phyloP scores from a whole-genome alignment of 2,797 vertebrate species.

The Enteromius argenteus region DNA sequence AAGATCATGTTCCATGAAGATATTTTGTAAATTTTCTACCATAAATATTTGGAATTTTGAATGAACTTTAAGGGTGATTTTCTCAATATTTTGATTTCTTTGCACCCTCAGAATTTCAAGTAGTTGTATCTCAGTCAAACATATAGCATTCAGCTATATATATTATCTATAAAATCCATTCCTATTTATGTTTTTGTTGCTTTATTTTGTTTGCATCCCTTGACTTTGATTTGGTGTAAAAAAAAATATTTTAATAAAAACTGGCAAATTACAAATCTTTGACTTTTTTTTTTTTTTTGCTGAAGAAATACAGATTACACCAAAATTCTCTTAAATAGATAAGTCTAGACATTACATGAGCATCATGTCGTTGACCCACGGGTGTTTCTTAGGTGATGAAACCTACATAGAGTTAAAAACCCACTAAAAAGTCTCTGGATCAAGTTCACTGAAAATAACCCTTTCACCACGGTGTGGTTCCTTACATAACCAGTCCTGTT shows the following conservation, averaged over 20 bases:
- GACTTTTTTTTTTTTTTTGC: not conserved
- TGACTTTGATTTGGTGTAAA: not conserved
- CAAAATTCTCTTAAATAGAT: not conserved
- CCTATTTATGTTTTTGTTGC: not conserved
- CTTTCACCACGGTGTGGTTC: slow-evolving; percentile 8
- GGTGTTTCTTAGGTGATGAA: not conserved
- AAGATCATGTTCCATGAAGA: not conserved
- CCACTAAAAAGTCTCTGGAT: not conserved
- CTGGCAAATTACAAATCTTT: not conserved
- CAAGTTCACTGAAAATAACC: slow-evolving; percentile 25
- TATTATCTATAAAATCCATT: not conserved
- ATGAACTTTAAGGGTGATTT: too few relatives aligned
- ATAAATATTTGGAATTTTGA: too few relatives aligned
- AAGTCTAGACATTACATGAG: not conserved
- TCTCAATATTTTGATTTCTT: too few relatives aligned
- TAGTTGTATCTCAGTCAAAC: too few relatives aligned
- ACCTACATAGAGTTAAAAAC: not conserved
- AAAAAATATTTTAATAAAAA: not conserved
- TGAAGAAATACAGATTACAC: not conserved
- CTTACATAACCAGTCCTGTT: slow-evolving; percentile 35
- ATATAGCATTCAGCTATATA: too few relatives aligned
- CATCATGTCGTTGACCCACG: not conserved
- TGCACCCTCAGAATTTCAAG: too few relatives aligned
- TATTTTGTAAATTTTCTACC: not conserved
- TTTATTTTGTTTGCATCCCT: not conserved